Conservation (phyloP, 2,888 invertebrate species). For the Drosophila anomalata region DNA sequence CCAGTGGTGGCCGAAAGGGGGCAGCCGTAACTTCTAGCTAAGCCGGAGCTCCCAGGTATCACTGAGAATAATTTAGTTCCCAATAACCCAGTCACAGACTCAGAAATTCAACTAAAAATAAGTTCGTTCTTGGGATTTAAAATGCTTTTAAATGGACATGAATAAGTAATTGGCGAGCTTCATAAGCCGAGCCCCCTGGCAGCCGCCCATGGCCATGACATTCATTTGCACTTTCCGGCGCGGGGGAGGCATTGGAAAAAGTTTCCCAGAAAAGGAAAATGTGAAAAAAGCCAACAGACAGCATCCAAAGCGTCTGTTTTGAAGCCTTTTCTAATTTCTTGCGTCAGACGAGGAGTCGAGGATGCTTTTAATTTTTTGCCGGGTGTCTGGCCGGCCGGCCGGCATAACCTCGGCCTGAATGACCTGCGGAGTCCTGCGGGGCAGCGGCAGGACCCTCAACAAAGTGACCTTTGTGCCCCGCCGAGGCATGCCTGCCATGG, state of each 20-base stretch:
- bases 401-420: slow-evolving; percentile 51
- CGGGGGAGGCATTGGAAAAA: slow-evolving; percentile 15
- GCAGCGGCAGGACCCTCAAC: slow-evolving; percentile 40
- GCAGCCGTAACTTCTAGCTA: neutral
- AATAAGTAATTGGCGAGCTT: slow-evolving; percentile 29
- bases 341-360: slow-evolving; percentile 22
- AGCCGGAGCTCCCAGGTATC: neutral
- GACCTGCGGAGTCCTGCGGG: slow-evolving; percentile 2
- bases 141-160: slow-evolving; percentile 32
- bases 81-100: neutral
- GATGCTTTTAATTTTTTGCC: slow-evolving; percentile 28
- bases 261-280: slow-evolving; percentile 12
- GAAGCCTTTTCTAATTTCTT: slow-evolving; percentile 50
- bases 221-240: slow-evolving; percentile 52
- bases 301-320: slow-evolving; percentile 46
- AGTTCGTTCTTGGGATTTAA: neutral
- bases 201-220: slow-evolving; percentile 43
- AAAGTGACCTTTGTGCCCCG: slow-evolving; percentile 69
- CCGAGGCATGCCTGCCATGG: neutral
- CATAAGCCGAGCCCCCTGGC: slow-evolving; percentile 10
- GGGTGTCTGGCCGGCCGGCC: slow-evolving; percentile 24
- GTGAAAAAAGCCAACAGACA: slow-evolving; percentile 19
- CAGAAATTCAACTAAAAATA: neutral
- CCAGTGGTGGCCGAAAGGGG: slow-evolving; percentile 13
- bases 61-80: neutral